Conservation (phyloP, 1,140 invertebrate genomes). For the Drosophila chauvacae region DNA sequence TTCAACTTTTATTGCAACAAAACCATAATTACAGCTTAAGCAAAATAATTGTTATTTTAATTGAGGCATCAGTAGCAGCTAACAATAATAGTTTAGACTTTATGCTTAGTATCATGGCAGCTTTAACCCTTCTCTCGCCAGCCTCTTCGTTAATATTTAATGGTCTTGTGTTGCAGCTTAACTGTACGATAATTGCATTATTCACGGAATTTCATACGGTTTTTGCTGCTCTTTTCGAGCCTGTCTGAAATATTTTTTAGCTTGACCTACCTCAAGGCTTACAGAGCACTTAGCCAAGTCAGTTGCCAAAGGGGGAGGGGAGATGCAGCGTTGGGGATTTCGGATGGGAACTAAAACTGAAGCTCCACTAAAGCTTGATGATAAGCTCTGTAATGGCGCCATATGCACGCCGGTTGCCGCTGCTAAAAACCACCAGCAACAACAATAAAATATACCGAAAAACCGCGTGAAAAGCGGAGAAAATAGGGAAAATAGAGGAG, state of each 20-base stretch:
- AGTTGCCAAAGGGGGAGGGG: not conserved
- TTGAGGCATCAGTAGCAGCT: not conserved
- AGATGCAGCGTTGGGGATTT: not conserved
- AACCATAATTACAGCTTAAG: no score
- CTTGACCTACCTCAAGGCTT: conserved; percentile 58
- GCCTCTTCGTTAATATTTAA: conserved; percentile 16
- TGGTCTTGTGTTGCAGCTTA: conserved; percentile 26
- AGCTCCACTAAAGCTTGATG: conserved; percentile 44
- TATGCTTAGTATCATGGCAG: not conserved
- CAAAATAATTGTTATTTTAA: not conserved
- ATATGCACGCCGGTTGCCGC: conserved; percentile 30
- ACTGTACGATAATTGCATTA: conserved; percentile 38
- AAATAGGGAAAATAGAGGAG: conserved; percentile 11
- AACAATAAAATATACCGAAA: conserved; percentile 39
- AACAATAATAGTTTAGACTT: not conserved
- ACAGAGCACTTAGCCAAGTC: conserved; percentile 39
- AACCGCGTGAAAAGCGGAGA: conserved; percentile 15
- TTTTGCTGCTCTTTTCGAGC: conserved; percentile 11
- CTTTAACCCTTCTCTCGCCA: not conserved
- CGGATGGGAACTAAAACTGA: conserved; percentile 33
- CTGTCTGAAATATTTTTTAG: conserved; percentile 30
- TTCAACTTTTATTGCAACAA: no score
- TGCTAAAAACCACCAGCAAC: conserved; percentile 31
- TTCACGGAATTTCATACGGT: conserved; percentile 26
- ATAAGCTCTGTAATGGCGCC: conserved; percentile 54